Conservation (phyloP, 2,888 invertebrate species). For the Cryptocephalus moraei region DNA sequence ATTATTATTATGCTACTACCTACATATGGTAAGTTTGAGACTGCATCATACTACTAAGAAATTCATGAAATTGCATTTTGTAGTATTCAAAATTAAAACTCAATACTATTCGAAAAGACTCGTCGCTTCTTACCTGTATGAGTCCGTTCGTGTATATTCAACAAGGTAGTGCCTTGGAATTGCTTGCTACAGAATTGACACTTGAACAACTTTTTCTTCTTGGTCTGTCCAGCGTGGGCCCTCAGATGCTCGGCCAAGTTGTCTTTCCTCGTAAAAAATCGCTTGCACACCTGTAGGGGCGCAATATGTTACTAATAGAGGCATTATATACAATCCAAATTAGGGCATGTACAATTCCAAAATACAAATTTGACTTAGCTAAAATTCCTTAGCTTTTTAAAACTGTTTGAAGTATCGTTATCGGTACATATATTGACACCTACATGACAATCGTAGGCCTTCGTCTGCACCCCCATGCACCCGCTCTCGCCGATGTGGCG, state of each 20-base stretch:
- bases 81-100: no score
- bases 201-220: conserved; percentile 45
- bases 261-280: conserved; percentile 58
- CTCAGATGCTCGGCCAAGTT: conserved; percentile 62
- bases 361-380: no score
- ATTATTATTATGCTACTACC: no score
- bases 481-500: conserved; percentile 58
- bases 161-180: conserved; percentile 50
- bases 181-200: conserved; percentile 58
- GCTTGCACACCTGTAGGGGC: conserved; percentile 47
- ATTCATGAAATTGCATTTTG: no score
- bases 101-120: no score
- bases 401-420: no score
- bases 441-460: conserved; percentile 48
- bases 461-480: conserved; percentile 49
- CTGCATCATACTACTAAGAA: no score
- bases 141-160: conserved; percentile 54
- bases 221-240: conserved; percentile 51
- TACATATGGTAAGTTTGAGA: no score
- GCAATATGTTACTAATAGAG: not conserved
- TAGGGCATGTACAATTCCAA: no score
- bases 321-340: no score
- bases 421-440: conserved; percentile 7
- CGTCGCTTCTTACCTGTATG: conserved; percentile 46
- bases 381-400: no score